Base-by-base conservation (phyloP, 1,140 invertebrate species). In the Matsumurasca onukii region DNA sequence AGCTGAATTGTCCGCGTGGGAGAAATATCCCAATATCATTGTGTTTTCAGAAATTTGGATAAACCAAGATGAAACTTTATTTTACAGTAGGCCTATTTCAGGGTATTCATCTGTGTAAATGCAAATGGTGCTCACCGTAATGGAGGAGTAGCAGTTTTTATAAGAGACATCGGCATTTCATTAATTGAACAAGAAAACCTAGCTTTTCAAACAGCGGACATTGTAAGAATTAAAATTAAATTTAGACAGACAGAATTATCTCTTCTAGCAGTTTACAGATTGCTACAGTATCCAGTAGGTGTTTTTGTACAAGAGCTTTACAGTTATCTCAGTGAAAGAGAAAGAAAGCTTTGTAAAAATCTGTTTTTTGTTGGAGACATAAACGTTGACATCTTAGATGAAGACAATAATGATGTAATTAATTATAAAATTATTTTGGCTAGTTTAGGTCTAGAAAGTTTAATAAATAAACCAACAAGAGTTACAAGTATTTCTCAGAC, bases 381-480 rank as follows among this genome's bases (percentile, higher is more conserved):
- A 12, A 52, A 52, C 49, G 49, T 52, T 5, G 49, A 52, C 20
- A 52, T 52, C 3, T 20, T 52, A 52, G 22, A 20, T 52, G 12
- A 5, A 22, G 49, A 52, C 5, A 52, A 5, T 52, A 15, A 13
- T 52, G 49, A 52, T 24, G 22, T 52, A n/a, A 22, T 15, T 52
- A 52, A 52, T 52, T 52, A 52, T 22, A 52, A 52, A 52, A 52
- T 52, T 12, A 52, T 3, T 5, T 20, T 52, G 49, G 49, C 49
- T 15, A 52, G 49, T n/a, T 52, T 52, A 52, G 49, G 49, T n/a
- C 22, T 52, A 52, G 49, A 52, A 52, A 15, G 12, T 15, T 24
- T 52, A n/a, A 22, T 52, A n/a, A 52, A 52, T 52, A 22, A 52
- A 52, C 49, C 49, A n/a, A 52, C 49, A 52, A 5, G 49, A 52